Evolutionary conservation across 1,140 invertebrate genomes (phyloP).

Genomic region (Tetragnatha versicolor): DNA sequence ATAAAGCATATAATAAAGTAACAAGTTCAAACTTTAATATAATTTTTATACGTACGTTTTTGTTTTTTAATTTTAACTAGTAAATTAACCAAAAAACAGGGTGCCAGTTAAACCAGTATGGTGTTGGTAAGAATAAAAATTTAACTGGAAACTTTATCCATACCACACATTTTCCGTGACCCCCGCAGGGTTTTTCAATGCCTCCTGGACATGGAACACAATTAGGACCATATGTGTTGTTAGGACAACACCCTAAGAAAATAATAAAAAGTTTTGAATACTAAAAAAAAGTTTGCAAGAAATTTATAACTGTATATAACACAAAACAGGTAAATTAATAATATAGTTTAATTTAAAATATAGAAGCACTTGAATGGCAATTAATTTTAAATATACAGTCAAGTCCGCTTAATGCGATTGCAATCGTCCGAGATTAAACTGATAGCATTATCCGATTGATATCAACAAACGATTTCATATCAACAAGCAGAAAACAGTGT

Average conservation of each 20-base stretch:
- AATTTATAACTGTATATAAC: neutral
- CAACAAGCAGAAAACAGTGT: too few species aligned
- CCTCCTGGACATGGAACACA: constrained; percentile 85
- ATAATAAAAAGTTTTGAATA: constrained; percentile 3
- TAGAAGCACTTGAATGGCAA: neutral
- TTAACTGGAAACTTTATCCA: too few species aligned
- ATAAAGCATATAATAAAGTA: too few species aligned
- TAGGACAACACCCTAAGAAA: constrained; percentile 79
- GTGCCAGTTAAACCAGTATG: too few species aligned
- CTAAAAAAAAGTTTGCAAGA: neutral
- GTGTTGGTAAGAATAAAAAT: too few species aligned
- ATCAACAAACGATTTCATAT: too few species aligned
- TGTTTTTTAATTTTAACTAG: too few species aligned
- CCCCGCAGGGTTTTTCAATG: constrained; percentile 76
- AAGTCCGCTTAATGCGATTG: neutral
- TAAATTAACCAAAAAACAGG: too few species aligned
- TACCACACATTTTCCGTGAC: constrained; percentile 91
- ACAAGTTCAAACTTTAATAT: too few species aligned
- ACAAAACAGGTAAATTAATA: neutral
- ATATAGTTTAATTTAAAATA: neutral
- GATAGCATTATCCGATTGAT: too few species aligned
- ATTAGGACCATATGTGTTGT: constrained; percentile 82
- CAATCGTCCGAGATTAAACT: too few species aligned
- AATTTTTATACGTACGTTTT: too few species aligned
- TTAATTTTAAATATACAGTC: neutral